Percentiles rank a stretch among this genome's conserved stretches.
phyloP scores from a whole-genome alignment of 2,797 vertebrate species.

The Nasua narica region DNA sequence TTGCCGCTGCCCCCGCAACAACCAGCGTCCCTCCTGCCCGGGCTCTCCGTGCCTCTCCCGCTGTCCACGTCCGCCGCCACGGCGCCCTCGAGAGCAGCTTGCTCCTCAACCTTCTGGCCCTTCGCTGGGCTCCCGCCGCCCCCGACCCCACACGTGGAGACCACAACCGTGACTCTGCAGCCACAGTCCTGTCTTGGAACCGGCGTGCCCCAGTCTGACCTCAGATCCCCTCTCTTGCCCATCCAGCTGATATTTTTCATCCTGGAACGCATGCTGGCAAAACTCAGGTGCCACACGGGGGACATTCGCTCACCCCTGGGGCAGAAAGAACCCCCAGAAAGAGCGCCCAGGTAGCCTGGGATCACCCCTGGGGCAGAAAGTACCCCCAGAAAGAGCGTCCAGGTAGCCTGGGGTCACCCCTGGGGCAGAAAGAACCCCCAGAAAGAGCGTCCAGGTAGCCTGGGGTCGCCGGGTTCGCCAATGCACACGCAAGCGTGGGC shows the following conservation, averaged over 20 bases:
- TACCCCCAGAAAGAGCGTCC: too few relatives aligned
- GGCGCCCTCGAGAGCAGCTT: not conserved
- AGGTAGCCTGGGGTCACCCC: not conserved
- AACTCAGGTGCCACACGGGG: not conserved
- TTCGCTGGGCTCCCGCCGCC: not conserved
- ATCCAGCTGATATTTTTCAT: not conserved
- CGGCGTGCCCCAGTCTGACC: not conserved
- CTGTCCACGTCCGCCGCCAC: accelerated
- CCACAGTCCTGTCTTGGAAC: not conserved
- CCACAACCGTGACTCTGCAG: not conserved
- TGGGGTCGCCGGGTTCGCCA: not conserved
- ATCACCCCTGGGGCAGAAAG: not conserved
- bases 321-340: too few relatives aligned
- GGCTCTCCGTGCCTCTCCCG: not conserved
- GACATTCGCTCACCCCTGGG: not conserved
- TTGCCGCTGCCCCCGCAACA: not conserved
- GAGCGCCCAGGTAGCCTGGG: too few relatives aligned
- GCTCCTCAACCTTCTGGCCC: too few relatives aligned
- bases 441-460: too few relatives aligned
- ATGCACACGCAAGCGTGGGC: not conserved
- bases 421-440: too few relatives aligned
- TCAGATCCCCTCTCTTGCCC: not conserved
- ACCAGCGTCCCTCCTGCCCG: not conserved
- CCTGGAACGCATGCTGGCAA: not conserved
- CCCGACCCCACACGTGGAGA: accelerated